Percentiles rank a stretch among this genome's conserved stretches.
These are phyloP conservation scores for Loripinus fragilis DNA, from an alignment of 2,888 invertebrate genomes.

Conservation along the genomic window DNA sequence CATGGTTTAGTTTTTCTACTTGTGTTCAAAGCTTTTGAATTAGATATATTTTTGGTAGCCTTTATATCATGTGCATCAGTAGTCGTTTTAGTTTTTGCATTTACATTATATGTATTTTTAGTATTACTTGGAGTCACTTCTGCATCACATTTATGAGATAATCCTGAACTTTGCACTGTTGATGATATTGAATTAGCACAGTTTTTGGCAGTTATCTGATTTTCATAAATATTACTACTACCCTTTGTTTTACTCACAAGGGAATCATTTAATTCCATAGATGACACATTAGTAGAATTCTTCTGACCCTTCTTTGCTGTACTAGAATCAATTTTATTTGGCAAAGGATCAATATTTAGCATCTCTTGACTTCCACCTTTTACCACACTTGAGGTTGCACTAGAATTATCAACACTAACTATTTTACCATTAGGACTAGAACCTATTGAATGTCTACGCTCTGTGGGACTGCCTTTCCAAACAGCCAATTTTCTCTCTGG, in stretches of 20 bases:
- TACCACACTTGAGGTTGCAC: neutral
- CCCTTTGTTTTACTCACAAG: neutral
- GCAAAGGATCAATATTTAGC: constrained; percentile 20
- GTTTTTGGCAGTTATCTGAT: constrained; percentile 25
- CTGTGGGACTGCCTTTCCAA: constrained; percentile 77
- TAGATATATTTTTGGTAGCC: constrained; percentile 15
- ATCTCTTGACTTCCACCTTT: constrained; percentile 20
- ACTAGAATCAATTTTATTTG: constrained; percentile 6
- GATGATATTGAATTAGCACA: constrained; percentile 24
- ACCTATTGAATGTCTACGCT: constrained; percentile 78
- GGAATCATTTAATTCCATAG: constrained; percentile 5
- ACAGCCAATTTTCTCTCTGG: constrained; percentile 67
- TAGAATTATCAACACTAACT: constrained; percentile 17
- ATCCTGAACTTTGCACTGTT: constrained; percentile 19
- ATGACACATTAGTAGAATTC: constrained; percentile 18
- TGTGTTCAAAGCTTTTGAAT: constrained; percentile 27
- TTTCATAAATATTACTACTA: neutral
- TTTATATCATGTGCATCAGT: constrained; percentile 20
- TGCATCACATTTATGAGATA: constrained; percentile 12
- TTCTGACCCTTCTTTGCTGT: neutral
- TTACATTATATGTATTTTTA: constrained; percentile 15
- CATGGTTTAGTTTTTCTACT: constrained; percentile 54
- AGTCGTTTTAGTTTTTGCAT: constrained; percentile 32
- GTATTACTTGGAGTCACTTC: constrained; percentile 2
- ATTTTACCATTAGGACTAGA: constrained; percentile 73